Conservation (phyloP, 2,888 invertebrate genomes). For the Muschampia plurimacula region DNA sequence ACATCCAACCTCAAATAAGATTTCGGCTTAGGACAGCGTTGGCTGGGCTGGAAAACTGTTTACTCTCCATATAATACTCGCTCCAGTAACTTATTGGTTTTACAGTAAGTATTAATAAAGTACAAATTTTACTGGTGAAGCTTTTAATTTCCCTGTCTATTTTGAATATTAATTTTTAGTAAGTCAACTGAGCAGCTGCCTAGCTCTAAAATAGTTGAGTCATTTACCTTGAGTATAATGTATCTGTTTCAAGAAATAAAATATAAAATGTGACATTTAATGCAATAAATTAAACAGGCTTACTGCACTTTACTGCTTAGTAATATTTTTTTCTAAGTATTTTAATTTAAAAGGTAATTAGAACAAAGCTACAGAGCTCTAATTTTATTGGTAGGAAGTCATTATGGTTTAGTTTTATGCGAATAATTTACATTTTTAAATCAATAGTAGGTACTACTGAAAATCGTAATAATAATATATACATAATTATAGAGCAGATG, state of each 20-base stretch:
- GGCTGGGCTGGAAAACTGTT: conserved; percentile 49
- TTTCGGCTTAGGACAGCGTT: conserved; percentile 60
- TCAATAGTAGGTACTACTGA: not conserved
- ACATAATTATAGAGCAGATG: too few relatives aligned
- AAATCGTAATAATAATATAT: too few relatives aligned
- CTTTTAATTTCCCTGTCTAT: not conserved
- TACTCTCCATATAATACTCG: conserved; percentile 51
- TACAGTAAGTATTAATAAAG: not conserved
- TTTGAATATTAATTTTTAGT: not conserved
- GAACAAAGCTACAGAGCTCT: not conserved
- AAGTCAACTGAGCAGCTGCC: not conserved
- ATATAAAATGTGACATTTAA: conserved; percentile 10
- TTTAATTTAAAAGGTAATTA: conserved; percentile 4
- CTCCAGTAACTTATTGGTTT: conserved; percentile 49
- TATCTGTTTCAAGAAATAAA: not conserved
- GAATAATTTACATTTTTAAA: not conserved
- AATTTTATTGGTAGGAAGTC: conserved; percentile 2
- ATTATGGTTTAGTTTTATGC: not conserved
- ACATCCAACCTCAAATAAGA: too few relatives aligned
- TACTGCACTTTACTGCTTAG: not conserved
- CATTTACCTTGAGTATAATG: too few relatives aligned
- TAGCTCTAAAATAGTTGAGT: too few relatives aligned
- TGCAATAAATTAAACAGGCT: conserved; percentile 4
- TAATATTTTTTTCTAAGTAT: not conserved
- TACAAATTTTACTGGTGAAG: not conserved